Conservation (phyloP, 2,888 invertebrate genomes). For the Meandrusa payeni region DNA sequence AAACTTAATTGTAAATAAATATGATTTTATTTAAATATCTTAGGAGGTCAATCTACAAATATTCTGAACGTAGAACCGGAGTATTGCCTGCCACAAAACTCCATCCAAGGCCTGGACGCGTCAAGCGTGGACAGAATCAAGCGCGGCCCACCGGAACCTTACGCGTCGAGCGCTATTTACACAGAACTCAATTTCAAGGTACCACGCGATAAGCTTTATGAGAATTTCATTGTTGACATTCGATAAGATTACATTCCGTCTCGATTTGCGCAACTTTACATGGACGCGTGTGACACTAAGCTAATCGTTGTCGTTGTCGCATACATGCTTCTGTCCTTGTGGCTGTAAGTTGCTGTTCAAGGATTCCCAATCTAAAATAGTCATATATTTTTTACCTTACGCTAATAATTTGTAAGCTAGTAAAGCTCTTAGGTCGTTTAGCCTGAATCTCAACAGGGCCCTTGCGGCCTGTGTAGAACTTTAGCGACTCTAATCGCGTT, state of each 20-base stretch:
- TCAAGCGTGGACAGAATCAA: slow-evolving; percentile 69
- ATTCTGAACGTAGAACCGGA: slow-evolving; percentile 72
- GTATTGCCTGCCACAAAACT: slow-evolving; percentile 74
- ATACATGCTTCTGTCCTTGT: too few species aligned
- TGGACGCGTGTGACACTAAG: slow-evolving; percentile 23
- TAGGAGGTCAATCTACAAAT: slow-evolving; percentile 70
- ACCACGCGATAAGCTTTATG: slow-evolving; percentile 60
- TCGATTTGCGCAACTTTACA: slow-evolving; percentile 49
- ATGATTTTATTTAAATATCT: too few species aligned
- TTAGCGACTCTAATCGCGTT: too few species aligned
- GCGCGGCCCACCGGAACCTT: slow-evolving; percentile 70
- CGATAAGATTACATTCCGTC: slow-evolving; percentile 54
- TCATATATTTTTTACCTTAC: too few species aligned
- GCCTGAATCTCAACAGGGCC: too few species aligned
- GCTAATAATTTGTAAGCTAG: too few species aligned
- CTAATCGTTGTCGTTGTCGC: too few species aligned
- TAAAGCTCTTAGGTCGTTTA: too few species aligned
- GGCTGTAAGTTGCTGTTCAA: too few species aligned
- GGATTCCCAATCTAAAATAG: too few species aligned
- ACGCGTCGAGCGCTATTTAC: slow-evolving; percentile 76
- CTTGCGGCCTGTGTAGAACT: too few species aligned
- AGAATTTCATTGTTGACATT: slow-evolving; percentile 42
- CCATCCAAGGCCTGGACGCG: slow-evolving; percentile 68
- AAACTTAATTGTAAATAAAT: too few species aligned
- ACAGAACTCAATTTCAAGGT: slow-evolving; percentile 79